Evolutionary conservation across 2,888 invertebrate genomes (phyloP), one percentile per base, ranked within the genome.

Genomic region (Lycia hirtaria): DNA sequence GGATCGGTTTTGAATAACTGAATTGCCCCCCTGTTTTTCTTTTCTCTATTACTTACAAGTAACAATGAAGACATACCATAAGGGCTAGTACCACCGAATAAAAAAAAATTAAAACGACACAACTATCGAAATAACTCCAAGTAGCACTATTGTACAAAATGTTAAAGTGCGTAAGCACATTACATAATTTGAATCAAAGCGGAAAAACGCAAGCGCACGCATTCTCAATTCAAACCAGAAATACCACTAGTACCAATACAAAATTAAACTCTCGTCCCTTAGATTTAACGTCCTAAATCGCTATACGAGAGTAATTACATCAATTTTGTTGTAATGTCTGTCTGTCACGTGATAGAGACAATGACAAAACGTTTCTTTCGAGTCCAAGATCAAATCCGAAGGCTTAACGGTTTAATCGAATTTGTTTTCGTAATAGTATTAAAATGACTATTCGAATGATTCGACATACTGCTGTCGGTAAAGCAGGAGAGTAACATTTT

Each of bases 321-420:
- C 10, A 32, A 15, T 50, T 43, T 28, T 12, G 3, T 32, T 19
- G 50, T 56, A 56, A 51, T 24, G 20, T 15, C 14, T 12, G 20
- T 30, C 9, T 50, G 71, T 71, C 73, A 73, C 68, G 69, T 69
- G 65, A 56, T 37, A 22, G 4, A 48, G 48, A 59, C 61, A 63
- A 62, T 65, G 57, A 69, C 67, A 68, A 69, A 73, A 75, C 52
- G 54, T 20, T 63, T 52, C 51, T 56, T 63, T 74, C 69, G 72
- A 75, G 80, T 73, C 75, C 80, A 80, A 80, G 80, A 79, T 72
- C 80, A 72, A 68, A 69, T 62, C 51, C 52, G 75, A 80, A 80
- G 80, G 78, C 67, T 51, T 45, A 70, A 49, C 41, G 50, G 45
- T 50, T 56, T 55, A 41, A 54, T 59, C 38, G 47, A 59, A 56